A percentile compares a stretch with the other conserved stretches of the same genome.
Conservation (phyloP, 2,797 vertebrate genomes). For the Danio jaintianensis region DNA sequence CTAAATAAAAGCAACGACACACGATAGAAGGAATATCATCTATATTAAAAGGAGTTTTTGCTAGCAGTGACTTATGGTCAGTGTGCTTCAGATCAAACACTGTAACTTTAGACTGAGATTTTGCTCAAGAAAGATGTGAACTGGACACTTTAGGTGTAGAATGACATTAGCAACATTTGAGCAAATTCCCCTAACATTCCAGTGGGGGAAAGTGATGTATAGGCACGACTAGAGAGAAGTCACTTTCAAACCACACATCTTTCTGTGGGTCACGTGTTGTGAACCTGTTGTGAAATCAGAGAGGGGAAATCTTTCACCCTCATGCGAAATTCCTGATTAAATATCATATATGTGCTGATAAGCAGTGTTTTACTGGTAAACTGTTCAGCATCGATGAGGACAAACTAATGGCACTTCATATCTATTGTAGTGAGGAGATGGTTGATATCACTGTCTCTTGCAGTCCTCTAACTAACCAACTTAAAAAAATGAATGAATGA, state of each 20-base stretch:
- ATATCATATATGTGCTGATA: neutral
- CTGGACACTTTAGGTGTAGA: too few relatives aligned
- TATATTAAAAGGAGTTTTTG: too few relatives aligned
- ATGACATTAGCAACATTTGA: too few relatives aligned
- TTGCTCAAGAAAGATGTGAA: too few relatives aligned
- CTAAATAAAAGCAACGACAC: too few relatives aligned
- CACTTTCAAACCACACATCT: neutral
- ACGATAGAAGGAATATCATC: too few relatives aligned
- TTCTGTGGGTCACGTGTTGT: neutral
- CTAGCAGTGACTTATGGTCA: too few relatives aligned
- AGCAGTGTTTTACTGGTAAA: neutral
- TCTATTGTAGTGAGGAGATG: too few relatives aligned
- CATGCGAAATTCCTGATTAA: neutral
- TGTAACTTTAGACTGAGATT: too few relatives aligned
- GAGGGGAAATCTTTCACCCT: neutral
- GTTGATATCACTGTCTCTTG: neutral
- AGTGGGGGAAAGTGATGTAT: neutral
- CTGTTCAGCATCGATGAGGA: neutral
- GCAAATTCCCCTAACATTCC: too few relatives aligned
- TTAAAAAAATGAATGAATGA: too few relatives aligned
- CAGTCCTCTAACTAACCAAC: neutral
- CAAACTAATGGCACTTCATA: neutral
- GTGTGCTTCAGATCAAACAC: too few relatives aligned
- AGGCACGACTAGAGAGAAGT: constrained; percentile 1
- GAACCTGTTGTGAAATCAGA: neutral